Base-by-base conservation (phyloP, 2,888 invertebrate species). In the Eremobia ochroleuca region DNA sequence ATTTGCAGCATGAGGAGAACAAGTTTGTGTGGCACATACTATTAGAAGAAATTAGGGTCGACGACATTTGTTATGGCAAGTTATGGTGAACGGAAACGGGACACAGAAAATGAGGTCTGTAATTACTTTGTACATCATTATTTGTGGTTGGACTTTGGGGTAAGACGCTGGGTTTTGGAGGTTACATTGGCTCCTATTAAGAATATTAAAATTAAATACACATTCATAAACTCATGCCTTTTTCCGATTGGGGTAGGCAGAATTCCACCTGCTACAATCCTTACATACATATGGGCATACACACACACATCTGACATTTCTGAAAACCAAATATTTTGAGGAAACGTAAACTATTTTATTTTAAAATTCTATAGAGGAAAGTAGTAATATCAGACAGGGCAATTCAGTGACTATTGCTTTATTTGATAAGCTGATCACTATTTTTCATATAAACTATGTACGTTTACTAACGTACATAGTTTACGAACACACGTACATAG, bases 31-130 rank as follows among this genome's bases (percentile, higher is more conserved):
- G 73, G 66, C 72, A 84, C 73, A 78, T 81, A 76, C 70, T 88
- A 84, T 86, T 89, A 89, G 77, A 82, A 85, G 81, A 89, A 83
- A 89, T 87, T 85, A 88, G 75, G 89, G 88, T 83, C 86, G 69
- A 11, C 43, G 69, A 83, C 80, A 80, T 87, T 89, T 73, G 76
- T 89, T 77, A 77, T 66, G 4, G 15, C 55, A 49, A 85, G 69
- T 76, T 85, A 87, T 82, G 81, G 80, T 52, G 67, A 86, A 77
- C 77, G 88, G 88, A 88, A 77, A 52, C 64, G 46, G 68, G 61
- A 62, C 64, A 31, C 62, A 55, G 52, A 68, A 74, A 76, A 79
- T 74, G 75, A 73, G 75, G 40, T 72, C 64, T 69, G 77, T 87
- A 87, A 87, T 81, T 85, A 74, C 69, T 72, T 58, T 65, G 74